Conservation (phyloP, 1,140 invertebrate genomes). For the Danaus melanippus region DNA sequence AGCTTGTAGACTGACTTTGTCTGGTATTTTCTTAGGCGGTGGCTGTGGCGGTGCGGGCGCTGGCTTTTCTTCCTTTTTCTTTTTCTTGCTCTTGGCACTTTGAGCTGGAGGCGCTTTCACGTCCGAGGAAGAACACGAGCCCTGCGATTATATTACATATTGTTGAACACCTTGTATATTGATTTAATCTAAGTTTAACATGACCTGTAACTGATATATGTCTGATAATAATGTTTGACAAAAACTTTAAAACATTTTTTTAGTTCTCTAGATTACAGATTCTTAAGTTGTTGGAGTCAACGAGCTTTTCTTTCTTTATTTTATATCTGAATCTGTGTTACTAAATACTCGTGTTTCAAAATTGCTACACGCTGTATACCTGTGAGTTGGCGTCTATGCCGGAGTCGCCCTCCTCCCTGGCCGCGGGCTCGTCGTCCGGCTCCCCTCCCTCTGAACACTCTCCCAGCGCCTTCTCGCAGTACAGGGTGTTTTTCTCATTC, state of each 20-base stretch:
- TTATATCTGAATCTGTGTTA: no score
- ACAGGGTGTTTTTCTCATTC: slow-evolving; percentile 83
- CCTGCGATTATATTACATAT: slow-evolving; percentile 59
- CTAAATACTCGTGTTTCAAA: no score
- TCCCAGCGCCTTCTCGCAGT: slow-evolving; percentile 79
- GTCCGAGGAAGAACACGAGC: slow-evolving; percentile 87
- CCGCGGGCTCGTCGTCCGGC: slow-evolving; percentile 71
- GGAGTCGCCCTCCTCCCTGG: slow-evolving; percentile 87
- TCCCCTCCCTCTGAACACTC: slow-evolving; percentile 78
- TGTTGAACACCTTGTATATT: not conserved
- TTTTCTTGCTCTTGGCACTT: slow-evolving; percentile 75
- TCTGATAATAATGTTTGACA: no score
- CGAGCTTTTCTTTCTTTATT: no score
- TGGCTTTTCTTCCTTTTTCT: slow-evolving; percentile 82
- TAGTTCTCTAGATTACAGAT: no score
- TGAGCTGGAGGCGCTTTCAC: slow-evolving; percentile 64
- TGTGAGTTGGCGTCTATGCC: slow-evolving; percentile 89
- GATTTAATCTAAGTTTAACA: no score
- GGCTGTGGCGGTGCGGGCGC: slow-evolving; percentile 33
- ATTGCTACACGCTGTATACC: slow-evolving; percentile 23
- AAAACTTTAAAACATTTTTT: no score
- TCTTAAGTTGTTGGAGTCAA: no score
- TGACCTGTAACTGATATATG: no score
- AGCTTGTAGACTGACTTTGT: slow-evolving; percentile 36
- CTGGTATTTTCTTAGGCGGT: slow-evolving; percentile 55